phyloP scores from a whole-genome alignment of 2,113 vertebrate species.

The Dendrocopos noguchii region DNA sequence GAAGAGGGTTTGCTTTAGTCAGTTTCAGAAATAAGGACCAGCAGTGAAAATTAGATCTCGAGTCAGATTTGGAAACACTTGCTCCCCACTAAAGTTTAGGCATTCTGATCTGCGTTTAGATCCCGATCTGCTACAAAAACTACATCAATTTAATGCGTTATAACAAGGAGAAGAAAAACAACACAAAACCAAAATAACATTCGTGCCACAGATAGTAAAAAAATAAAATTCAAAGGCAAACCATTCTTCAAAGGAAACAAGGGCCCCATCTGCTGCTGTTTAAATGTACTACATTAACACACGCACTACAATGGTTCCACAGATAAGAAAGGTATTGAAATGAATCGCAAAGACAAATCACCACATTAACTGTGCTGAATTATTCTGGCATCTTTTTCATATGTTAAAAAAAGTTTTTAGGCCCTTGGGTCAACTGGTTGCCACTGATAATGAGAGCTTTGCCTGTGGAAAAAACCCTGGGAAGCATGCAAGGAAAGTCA shows the following conservation, averaged over 20 bases:
- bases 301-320: not conserved
- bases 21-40: constrained; percentile 8
- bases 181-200: constrained; percentile 3
- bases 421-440: not conserved
- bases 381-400: constrained; percentile 14
- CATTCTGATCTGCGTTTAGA: not conserved
- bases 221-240: constrained; percentile 67
- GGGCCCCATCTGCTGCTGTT: constrained; percentile 86
- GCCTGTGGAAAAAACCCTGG: not conserved
- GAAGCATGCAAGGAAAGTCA: not conserved
- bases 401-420: constrained; percentile 23
- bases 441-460: not conserved
- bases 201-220: constrained; percentile 63
- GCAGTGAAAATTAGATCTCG: constrained; percentile 45
- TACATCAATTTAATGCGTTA: constrained; percentile 61
- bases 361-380: not conserved
- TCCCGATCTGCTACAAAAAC: constrained; percentile 60
- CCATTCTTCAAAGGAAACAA: constrained; percentile 82
- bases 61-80: constrained; percentile 20
- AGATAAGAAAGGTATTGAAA: constrained; percentile 27
- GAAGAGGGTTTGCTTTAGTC: constrained; percentile 21
- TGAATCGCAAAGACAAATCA: constrained; percentile 41
- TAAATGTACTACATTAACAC: constrained; percentile 80
- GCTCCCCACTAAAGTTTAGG: not conserved
- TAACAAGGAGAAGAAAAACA: not conserved